Percentiles rank a stretch among this genome's conserved stretches.
These are phyloP conservation scores for Tachysurus vachellii DNA, from an alignment of 2,113 vertebrate species.

Conservation along the genomic window DNA sequence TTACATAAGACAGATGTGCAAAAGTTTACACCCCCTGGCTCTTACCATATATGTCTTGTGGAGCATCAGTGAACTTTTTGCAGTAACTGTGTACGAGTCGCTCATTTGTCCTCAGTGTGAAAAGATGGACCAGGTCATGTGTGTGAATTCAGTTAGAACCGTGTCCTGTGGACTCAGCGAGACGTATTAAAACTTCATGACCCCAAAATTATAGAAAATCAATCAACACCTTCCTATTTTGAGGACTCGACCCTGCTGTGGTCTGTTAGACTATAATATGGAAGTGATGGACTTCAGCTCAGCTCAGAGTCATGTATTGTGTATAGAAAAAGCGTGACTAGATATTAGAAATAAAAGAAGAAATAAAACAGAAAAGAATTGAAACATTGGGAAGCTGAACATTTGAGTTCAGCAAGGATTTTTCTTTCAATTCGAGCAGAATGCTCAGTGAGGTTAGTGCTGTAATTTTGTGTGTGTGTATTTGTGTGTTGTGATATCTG, in stretches of 20 bases:
- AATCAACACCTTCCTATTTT: neutral
- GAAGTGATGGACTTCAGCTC: neutral
- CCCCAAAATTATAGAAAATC: neutral
- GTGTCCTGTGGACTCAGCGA: too few relatives aligned
- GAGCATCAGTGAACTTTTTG: too few relatives aligned
- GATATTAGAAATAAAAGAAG: neutral
- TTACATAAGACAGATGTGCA: too few relatives aligned
- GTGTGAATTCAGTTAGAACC: too few relatives aligned
- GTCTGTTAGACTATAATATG: neutral
- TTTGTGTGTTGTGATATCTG: neutral
- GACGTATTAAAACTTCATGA: too few relatives aligned
- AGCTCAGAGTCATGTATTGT: neutral
- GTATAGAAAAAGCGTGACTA: neutral
- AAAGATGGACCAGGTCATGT: too few relatives aligned
- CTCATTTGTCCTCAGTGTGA: too few relatives aligned
- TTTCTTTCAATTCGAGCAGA: neutral
- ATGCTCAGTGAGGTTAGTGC: neutral
- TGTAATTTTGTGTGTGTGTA: neutral
- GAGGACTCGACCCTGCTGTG: neutral
- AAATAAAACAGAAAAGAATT: neutral
- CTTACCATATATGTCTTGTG: too few relatives aligned
- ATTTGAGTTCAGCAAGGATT: neutral
- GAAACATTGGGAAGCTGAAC: neutral
- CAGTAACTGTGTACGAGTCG: too few relatives aligned
- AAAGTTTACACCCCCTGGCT: too few relatives aligned